Evolutionary conservation across 2,113 vertebrate species (phyloP), one percentile per base, ranked within the genome.

Genomic region (Salvelinus alpinus): DNA sequence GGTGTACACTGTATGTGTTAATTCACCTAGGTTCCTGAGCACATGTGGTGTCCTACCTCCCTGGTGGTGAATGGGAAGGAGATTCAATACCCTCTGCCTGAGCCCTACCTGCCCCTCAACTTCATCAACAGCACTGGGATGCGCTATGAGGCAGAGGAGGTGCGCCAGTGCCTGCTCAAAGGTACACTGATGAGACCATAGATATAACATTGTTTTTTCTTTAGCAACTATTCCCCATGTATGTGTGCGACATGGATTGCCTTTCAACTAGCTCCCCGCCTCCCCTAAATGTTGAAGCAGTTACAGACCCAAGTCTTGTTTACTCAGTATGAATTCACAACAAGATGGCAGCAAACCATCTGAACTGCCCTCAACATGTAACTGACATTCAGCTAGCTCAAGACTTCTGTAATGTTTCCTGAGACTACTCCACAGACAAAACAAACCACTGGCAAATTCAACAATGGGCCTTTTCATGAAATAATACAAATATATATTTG

Each of bases 71-170:
- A 95, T 2, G 91, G 89, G 6, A 84, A 92, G 70, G 90, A 91
- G 84, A 91, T 78, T 0, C 67, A 82, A 71, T 97, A 94, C 67
- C 91, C 94, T 0, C 2, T 95, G n/a, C 94, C 93, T 22, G 82
- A 93, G 0, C 84, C 92, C 0, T 72, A 79, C 57, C 78, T 92
- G 57, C 92, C 90, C 12, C 83, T 92, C n/a, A 92, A 95, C 85
- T 96, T 92, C 75, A 0, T 0, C 3, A 91, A 93, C 22, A 90
- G 92, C 13, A 89, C 88, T 0, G 95, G 95, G 69, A 81, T 97
- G 93, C 64, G 84, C 9, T 96, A 95, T 3, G 95, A 97, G 81
- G 96, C 95, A 13, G 92, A 94, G 73, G 94, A 94, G 64, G 93
- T 96, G 65, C 93, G 93, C 0, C 92, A 93, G 80, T 96, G 95